Base-by-base conservation (phyloP, 2,797 vertebrate genomes). In the Apodemus agrarius region DNA sequence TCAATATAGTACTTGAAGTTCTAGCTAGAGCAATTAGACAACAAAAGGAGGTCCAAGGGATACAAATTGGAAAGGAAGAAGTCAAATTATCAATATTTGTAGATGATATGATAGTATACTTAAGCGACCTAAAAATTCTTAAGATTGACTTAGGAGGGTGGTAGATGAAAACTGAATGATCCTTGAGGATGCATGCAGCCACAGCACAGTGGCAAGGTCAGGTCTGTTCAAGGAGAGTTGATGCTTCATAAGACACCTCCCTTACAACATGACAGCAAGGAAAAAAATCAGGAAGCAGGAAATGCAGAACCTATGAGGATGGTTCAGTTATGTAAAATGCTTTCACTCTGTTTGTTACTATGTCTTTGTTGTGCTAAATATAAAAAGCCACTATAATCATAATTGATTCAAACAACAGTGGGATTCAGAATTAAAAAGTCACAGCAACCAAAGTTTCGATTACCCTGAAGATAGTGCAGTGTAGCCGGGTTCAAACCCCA, bases 401-500 rank as follows among this genome's bases (percentile, higher is more conserved):
- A 97, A 94, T 1, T 26, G n/a, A 40, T 91, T 89, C 93, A 94
- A 89, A 91, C 40, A 94, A 37, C 65, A 72, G 69, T 52, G 90
- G 17, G 19, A 92, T 69, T 89, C 37, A 0, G 12, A 81, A 93
- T 21, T 72, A 90, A 89, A 69, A 57, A 40, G 34, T 94, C 46
- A 65, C 63, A 92, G 96, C 40, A 12, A 95, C 1, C 74, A 80
- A 90, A 63, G 49, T 95, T 95, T 97, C 89, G 95, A 46, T 74
- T 96, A 52, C 85, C 54, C 82, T 69, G 80, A 75, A 93, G 93
- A 89, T 79, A 96, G 85, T 4, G 0, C 40, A 22, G n/a, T 57
- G 11, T 12, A 59, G 40, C 63, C 74, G 97, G 22, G 95, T 61
- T 72, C 54, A 82, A 89, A 95, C n/a, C 80, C 40, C 59, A 59